Conservation (phyloP, 2,113 vertebrate species). For the Grantiella picta region DNA sequence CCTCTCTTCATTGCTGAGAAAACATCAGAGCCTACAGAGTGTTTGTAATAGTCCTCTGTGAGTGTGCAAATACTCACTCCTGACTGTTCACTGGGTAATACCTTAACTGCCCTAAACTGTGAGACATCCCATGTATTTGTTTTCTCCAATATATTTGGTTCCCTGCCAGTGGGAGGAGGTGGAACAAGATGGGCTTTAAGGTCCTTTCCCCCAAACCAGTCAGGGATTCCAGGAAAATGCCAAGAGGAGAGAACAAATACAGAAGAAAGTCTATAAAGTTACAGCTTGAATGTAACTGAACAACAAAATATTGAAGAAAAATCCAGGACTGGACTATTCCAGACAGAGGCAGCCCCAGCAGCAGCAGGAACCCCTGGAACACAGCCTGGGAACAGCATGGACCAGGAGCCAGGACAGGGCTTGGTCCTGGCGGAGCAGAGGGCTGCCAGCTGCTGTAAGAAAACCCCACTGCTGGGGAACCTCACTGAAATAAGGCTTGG, state of each 20-base stretch:
- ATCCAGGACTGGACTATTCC: not conserved
- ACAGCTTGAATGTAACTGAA: not conserved
- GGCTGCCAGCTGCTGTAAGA: not conserved
- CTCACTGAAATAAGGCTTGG: not conserved
- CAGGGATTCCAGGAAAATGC: not conserved
- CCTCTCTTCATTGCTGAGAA: not conserved
- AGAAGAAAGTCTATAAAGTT: not conserved
- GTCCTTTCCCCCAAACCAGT: not conserved
- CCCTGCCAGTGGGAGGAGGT: not conserved
- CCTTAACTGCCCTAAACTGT: not conserved
- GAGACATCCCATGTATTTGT: not conserved
- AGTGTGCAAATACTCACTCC: not conserved
- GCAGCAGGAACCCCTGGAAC: not conserved
- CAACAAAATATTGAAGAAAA: not conserved
- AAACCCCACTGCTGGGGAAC: not conserved
- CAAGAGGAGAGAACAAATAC: not conserved
- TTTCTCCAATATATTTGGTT: not conserved
- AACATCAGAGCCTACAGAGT: not conserved
- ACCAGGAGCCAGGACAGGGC: not conserved
- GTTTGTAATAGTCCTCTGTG: not conserved
- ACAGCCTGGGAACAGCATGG: not conserved
- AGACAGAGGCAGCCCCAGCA: not conserved
- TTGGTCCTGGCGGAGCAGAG: not conserved
- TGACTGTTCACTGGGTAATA: not conserved
- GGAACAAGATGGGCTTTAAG: not conserved